Conservation (phyloP, 2,888 invertebrate species). For the Anorthoa munda region DNA sequence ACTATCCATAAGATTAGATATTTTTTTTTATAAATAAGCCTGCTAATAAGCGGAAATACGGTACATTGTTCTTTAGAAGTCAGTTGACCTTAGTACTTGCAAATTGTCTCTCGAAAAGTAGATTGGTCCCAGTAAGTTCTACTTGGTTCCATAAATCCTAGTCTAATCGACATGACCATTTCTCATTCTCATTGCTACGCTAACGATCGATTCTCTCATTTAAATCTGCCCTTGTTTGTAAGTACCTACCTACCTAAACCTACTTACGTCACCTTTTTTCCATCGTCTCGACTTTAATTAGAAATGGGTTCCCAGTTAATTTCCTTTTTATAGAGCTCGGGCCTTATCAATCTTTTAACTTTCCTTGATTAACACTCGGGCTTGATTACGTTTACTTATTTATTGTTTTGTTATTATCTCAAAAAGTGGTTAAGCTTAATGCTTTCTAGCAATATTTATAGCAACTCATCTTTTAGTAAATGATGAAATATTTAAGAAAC, state of each 20-base stretch:
- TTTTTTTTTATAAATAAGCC: too few species aligned
- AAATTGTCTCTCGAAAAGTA: too few species aligned
- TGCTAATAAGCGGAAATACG: too few species aligned
- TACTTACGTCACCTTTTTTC: constrained; percentile 61
- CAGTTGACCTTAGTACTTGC: too few species aligned
- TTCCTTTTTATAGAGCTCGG: constrained; percentile 57
- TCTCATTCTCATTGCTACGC: constrained; percentile 61
- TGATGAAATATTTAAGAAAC: constrained; percentile 13
- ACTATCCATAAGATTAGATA: too few species aligned
- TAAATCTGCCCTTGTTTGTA: constrained; percentile 56
- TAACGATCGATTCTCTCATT: constrained; percentile 55
- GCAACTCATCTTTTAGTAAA: neutral
- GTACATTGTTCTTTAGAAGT: too few species aligned
- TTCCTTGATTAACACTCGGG: constrained; percentile 47
- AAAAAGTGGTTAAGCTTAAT: neutral
- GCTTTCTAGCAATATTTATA: neutral
- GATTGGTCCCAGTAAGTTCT: constrained; percentile 13
- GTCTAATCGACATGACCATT: constrained; percentile 57
- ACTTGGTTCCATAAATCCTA: constrained; percentile 56
- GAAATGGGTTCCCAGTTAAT: constrained; percentile 56
- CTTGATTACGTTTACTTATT: constrained; percentile 30
- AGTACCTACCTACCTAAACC: constrained; percentile 39
- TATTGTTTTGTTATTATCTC: constrained; percentile 11
- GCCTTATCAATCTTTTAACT: constrained; percentile 46
- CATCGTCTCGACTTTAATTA: constrained; percentile 61